A percentile compares a stretch with the other conserved stretches of the same genome.
phyloP scores from a whole-genome alignment of 1,140 invertebrate genomes.

The Drosophila bifasciata region DNA sequence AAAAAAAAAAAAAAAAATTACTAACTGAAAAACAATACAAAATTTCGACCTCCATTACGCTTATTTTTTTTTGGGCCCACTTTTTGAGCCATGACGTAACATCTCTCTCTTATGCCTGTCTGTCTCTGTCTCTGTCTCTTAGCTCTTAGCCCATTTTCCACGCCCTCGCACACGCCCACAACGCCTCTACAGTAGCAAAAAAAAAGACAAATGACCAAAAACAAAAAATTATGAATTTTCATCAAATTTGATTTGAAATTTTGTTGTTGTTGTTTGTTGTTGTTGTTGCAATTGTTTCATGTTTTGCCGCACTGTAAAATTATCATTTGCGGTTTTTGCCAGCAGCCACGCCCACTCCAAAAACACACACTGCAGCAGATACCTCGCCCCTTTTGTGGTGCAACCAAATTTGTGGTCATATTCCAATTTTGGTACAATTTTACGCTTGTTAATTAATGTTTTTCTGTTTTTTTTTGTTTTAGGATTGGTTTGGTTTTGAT shows the following conservation, averaged over 20 bases:
- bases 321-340: slow-evolving; percentile 57
- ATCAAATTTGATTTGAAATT: slow-evolving; percentile 45
- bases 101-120: too few relatives aligned
- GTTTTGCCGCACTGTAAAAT: slow-evolving; percentile 14
- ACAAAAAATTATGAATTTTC: slow-evolving; percentile 46
- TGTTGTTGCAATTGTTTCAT: slow-evolving; percentile 25
- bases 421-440: slow-evolving; percentile 63
- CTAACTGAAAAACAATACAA: slow-evolving; percentile 16
- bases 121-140: slow-evolving; percentile 1
- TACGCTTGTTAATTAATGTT: slow-evolving; percentile 71
- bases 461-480: slow-evolving; percentile 17
- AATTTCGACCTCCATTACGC: slow-evolving; percentile 25
- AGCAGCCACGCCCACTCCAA: slow-evolving; percentile 9
- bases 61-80: neutral
- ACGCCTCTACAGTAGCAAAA: neutral
- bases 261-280: slow-evolving; percentile 16
- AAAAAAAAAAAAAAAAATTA: slow-evolving; percentile 36
- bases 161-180: slow-evolving; percentile 37
- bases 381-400: slow-evolving; percentile 4
- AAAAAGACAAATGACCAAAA: slow-evolving; percentile 25
- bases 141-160: slow-evolving; percentile 30
- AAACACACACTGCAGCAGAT: slow-evolving; percentile 6
- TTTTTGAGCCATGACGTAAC: slow-evolving; percentile 34
- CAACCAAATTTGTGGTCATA: slow-evolving; percentile 33
- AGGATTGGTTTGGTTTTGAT: slow-evolving; percentile 23